phyloP scores from a whole-genome alignment of 2,797 vertebrate genomes.

The Coilia nasus region DNA sequence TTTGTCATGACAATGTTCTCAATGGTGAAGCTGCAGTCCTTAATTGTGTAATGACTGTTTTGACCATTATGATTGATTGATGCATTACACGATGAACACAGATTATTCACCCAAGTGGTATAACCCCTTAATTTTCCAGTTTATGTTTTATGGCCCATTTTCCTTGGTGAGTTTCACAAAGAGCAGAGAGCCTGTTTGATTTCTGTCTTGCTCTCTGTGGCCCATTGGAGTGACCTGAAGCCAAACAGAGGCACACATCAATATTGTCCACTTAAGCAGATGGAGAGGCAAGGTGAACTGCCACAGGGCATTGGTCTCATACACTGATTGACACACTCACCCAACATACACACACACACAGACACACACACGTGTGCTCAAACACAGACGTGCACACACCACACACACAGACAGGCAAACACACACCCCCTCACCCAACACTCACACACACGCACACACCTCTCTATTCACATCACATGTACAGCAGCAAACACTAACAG shows the following conservation, averaged over 20 bases:
- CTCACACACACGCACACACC: background rate
- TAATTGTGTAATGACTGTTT: background rate
- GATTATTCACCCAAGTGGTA: background rate
- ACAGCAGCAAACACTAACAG: background rate
- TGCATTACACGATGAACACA: background rate
- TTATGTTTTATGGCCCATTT: background rate
- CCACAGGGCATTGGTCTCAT: slow-evolving; percentile 33
- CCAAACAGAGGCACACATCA: slow-evolving; percentile 32
- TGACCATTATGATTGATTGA: too few species aligned
- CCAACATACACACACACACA: background rate
- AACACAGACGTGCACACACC: too few species aligned
- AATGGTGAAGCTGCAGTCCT: background rate
- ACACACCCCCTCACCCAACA: background rate
- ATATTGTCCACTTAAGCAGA: slow-evolving; percentile 34
- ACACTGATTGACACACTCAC: background rate
- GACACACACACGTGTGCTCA: too few species aligned
- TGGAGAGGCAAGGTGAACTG: slow-evolving; percentile 10
- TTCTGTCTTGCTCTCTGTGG: background rate
- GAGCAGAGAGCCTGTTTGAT: background rate
- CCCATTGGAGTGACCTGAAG: slow-evolving; percentile 9
- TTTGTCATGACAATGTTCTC: background rate
- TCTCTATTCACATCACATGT: background rate
- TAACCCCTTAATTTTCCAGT: too few species aligned
- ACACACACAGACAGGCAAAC: background rate
- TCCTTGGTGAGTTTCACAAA: background rate